Evolutionary conservation across 1,140 invertebrate genomes (phyloP).

Genomic region (Aphaenogaster rudis): DNA sequence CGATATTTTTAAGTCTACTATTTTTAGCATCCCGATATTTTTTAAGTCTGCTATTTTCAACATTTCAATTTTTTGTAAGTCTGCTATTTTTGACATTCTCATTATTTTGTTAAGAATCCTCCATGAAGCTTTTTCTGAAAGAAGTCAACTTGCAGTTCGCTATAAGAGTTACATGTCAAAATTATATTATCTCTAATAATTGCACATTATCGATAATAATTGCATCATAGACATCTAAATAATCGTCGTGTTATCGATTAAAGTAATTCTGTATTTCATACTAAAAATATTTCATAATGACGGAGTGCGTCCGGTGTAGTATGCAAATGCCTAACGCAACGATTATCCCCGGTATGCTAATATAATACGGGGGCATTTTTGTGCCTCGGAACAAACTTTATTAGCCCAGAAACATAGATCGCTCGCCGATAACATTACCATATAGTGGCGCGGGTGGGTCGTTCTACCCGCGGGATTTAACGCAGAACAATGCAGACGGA

Average conservation of each 20-base stretch:
- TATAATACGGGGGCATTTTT: conserved; percentile 33
- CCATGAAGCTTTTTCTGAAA: background rate
- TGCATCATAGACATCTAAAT: background rate
- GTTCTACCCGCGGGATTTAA: conserved; percentile 20
- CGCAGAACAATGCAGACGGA: background rate
- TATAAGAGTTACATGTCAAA: background rate
- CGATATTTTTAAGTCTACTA: too few species aligned
- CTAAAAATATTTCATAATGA: background rate
- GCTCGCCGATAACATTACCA: conserved; percentile 33
- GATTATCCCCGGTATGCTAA: conserved; percentile 46
- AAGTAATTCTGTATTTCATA: background rate
- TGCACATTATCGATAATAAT: background rate
- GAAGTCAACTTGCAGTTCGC: background rate
- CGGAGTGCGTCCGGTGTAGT: background rate
- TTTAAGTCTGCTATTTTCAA: background rate
- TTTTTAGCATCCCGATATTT: too few species aligned
- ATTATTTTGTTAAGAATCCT: background rate
- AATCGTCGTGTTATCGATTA: background rate
- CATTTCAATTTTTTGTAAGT: too few species aligned
- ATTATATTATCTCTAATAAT: conserved; percentile 2
- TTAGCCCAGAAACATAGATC: conserved; percentile 37
- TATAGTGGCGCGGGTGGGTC: background rate
- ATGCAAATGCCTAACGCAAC: conserved; percentile 20
- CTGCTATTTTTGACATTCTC: too few species aligned
- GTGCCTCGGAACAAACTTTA: conserved; percentile 8